Evolutionary conservation across 2,797 vertebrate species (phyloP).

Genomic region (Sardinella longiceps): DNA sequence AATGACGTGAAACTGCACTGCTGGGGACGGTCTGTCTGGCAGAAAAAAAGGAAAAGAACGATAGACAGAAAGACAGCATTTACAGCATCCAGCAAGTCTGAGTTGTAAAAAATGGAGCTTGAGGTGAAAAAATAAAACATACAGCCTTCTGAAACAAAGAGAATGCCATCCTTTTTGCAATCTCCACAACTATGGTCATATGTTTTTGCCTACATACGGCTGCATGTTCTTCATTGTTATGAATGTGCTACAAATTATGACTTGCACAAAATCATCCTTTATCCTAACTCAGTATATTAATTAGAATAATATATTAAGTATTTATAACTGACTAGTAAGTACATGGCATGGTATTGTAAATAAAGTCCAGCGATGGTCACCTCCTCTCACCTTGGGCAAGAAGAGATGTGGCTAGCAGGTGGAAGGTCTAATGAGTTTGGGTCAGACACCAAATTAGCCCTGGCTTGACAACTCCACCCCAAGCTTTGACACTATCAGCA

Average conservation of each 20-base stretch:
- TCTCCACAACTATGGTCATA: not conserved
- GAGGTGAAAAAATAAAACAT: not conserved
- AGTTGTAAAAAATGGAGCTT: not conserved
- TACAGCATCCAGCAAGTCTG: not conserved
- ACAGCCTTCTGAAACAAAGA: not conserved
- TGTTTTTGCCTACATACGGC: too few relatives aligned
- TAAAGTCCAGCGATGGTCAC: not conserved
- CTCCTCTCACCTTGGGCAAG: not conserved
- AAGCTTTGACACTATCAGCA: not conserved
- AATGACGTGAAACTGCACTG: conserved; percentile 44
- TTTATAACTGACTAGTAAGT: too few relatives aligned
- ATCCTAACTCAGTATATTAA: too few relatives aligned
- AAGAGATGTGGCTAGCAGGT: not conserved
- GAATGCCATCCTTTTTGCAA: not conserved
- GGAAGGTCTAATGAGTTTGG: not conserved
- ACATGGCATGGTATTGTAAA: too few relatives aligned
- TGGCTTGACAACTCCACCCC: conserved; percentile 6
- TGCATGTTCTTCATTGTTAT: not conserved
- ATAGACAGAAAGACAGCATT: not conserved
- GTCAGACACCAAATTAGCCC: not conserved
- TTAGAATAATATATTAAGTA: too few relatives aligned
- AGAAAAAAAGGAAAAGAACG: conserved; percentile 8
- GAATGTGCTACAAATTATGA: too few relatives aligned
- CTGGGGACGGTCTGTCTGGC: conserved; percentile 14
- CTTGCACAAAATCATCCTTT: too few relatives aligned